phyloP scores from a whole-genome alignment of 2,797 vertebrate species.

The Silurus lanzhouensis region DNA sequence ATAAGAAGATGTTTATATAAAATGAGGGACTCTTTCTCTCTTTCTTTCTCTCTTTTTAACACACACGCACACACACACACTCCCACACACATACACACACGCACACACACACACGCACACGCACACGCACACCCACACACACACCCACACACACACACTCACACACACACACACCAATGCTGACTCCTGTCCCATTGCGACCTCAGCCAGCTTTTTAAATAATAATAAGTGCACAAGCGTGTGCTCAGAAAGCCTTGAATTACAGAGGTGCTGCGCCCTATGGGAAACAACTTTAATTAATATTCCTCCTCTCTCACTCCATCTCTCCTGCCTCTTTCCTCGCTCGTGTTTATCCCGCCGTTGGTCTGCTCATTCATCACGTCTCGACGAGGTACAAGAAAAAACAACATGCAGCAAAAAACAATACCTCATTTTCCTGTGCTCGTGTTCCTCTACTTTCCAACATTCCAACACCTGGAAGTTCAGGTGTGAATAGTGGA shows the following conservation, averaged over 20 bases:
- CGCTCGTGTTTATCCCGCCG: background rate
- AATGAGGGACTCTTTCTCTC: conserved; percentile 60
- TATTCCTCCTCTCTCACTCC: conserved; percentile 59
- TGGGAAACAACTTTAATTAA: conserved; percentile 76
- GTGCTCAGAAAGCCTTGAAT: background rate
- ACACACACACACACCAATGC: background rate
- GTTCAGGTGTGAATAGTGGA: no score
- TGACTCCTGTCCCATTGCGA: background rate
- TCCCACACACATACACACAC: background rate
- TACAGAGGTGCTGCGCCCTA: conserved; percentile 53
- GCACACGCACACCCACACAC: background rate
- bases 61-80: background rate
- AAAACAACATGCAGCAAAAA: background rate
- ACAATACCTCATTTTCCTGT: no score
- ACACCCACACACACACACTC: background rate
- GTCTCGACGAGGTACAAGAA: background rate
- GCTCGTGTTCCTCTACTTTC: no score
- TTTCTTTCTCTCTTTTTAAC: conserved; percentile 42
- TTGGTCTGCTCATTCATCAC: background rate
- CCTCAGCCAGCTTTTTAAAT: conserved; percentile 5
- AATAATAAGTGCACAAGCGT: background rate
- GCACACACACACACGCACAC: background rate
- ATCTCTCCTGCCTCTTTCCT: conserved; percentile 1
- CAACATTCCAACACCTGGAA: no score
- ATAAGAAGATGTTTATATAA: conserved; percentile 60